These are phyloP conservation scores for Perizoma affinitatum DNA, from an alignment of 2,888 invertebrate species.

Conservation along the genomic window DNA sequence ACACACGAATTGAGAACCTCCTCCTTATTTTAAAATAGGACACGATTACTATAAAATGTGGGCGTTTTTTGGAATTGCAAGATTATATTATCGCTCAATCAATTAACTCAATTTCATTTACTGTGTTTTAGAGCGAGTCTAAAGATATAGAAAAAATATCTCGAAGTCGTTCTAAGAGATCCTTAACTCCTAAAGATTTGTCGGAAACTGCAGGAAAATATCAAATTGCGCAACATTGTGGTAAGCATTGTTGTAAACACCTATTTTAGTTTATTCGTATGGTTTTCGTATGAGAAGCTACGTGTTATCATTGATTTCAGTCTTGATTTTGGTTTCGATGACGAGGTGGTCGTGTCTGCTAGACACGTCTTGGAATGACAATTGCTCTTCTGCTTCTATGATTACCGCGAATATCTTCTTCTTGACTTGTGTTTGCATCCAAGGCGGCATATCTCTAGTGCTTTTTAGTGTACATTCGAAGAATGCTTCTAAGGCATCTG, in stretches of 20 bases:
- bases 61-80: too few species aligned
- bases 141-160: constrained; percentile 2
- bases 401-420: constrained; percentile 76
- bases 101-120: too few species aligned
- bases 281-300: constrained; percentile 8
- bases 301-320: constrained; percentile 54
- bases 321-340: constrained; percentile 63
- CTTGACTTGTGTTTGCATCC: constrained; percentile 79
- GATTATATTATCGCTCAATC: too few species aligned
- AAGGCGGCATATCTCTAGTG: constrained; percentile 70
- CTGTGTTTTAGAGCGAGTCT: constrained; percentile 10
- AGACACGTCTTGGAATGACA: constrained; percentile 51
- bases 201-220: constrained; percentile 1
- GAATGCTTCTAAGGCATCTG: constrained; percentile 70
- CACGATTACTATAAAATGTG: too few species aligned
- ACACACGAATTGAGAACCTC: too few species aligned
- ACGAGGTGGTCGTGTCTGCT: constrained; percentile 37
- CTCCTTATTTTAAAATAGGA: too few species aligned
- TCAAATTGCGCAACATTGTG: constrained; percentile 9
- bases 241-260: constrained; percentile 8
- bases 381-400: constrained; percentile 70
- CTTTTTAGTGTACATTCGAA: constrained; percentile 71
- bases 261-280: neutral
- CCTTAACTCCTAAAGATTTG: constrained; percentile 3
- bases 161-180: constrained; percentile 11